Evolutionary conservation across 2,797 vertebrate genomes (phyloP).

Genomic region (Lithobates pipiens): DNA sequence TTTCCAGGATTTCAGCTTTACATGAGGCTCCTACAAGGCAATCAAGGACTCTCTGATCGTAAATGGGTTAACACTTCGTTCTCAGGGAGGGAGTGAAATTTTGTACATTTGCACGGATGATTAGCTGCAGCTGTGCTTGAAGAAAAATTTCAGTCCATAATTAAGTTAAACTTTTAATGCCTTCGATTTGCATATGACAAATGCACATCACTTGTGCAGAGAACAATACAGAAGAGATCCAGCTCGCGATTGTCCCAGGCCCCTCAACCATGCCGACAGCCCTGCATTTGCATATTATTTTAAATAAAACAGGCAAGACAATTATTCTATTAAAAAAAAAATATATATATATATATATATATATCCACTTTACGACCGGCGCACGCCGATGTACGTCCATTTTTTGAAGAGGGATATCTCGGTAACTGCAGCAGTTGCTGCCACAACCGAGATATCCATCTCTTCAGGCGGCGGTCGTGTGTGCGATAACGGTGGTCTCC

Average conservation of each 20-base stretch:
- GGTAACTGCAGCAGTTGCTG: too few relatives aligned
- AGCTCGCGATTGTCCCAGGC: conserved; percentile 70
- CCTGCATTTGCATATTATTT: conserved; percentile 66
- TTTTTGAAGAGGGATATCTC: too few relatives aligned
- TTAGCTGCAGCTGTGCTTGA: conserved; percentile 80
- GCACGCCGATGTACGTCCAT: too few relatives aligned
- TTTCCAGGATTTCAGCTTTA: not conserved
- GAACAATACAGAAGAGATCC: conserved; percentile 71
- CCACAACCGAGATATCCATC: too few relatives aligned
- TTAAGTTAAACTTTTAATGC: conserved; percentile 77
- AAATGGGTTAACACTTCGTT: conserved; percentile 23
- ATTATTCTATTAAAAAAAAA: conserved; percentile 59
- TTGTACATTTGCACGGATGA: conserved; percentile 67
- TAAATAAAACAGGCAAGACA: conserved; percentile 67
- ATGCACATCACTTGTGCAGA: conserved; percentile 65
- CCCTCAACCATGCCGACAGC: conserved; percentile 56
- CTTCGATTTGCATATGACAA: conserved; percentile 77
- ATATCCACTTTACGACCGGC: too few relatives aligned
- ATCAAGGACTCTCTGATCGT: not conserved
- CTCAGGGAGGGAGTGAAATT: conserved; percentile 64
- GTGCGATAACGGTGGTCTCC: too few relatives aligned
- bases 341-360: too few relatives aligned
- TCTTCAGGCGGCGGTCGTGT: too few relatives aligned
- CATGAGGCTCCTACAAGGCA: too few relatives aligned
- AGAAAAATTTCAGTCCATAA: conserved; percentile 79